Evolutionary conservation across 2,888 invertebrate genomes (phyloP), one percentile per base, ranked within the genome.

Genomic region (Mesodorylaimus sp.): DNA sequence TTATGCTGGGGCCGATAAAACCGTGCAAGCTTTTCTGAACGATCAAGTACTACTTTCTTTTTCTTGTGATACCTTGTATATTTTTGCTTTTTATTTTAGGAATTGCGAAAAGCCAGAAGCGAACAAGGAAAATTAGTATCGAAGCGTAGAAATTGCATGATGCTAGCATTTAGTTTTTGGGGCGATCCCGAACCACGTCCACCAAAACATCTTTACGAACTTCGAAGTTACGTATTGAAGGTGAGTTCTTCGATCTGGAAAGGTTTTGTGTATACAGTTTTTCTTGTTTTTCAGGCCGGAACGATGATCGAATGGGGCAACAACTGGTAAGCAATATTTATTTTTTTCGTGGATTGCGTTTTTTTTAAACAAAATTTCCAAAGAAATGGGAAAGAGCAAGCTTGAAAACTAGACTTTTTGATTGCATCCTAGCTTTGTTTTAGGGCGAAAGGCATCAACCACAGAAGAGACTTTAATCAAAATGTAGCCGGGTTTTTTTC

Each of bases 241-340:
- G 73, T 70, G 51, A 47, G 23, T 21, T 7, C 42, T 21, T 41
- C 19, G 23, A 41, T 7, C 19, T 7, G 10, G 7, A 7, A 41
- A n/a, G 7, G 7, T 44, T 24, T 24, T 5, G 13, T 44, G 21
- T 44, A 21, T 5, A 5, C 7, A 5, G 28, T 19, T 48, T 19
- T 37, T 24, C n/a, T 38, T 13, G 16, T 48, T 50, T 53, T 68
- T 51, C 60, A 73, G 71, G 93, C 95, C 0, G 95, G 95, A 46
- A 93, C 93, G 1, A 93, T 95, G 93, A 93, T 95, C 59, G 95
- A 95, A 71, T 97, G 95, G 95, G 95, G 91, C 50, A 95, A 95
- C 70, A 91, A 93, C 69, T 97, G 95, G 73, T 43, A 43, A 43
- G 5, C 21, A 68, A 59, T 62, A 64, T 59, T 47, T 23, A 19